Conservation (phyloP, 2,888 invertebrate genomes). For the Caenorhabditis sulstoni region DNA sequence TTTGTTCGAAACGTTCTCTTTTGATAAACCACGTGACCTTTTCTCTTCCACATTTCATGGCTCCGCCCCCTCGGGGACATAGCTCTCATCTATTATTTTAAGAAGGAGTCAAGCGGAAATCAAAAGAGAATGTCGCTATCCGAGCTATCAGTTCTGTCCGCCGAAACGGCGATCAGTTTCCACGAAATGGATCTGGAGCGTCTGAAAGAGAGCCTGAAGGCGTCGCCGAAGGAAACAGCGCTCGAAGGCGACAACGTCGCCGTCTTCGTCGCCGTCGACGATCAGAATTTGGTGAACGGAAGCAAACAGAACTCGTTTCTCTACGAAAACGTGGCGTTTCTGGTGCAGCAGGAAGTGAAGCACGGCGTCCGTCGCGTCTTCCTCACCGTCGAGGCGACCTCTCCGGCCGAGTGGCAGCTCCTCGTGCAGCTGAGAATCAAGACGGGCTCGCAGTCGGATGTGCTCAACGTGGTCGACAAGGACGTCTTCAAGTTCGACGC, state of each 20-base stretch:
- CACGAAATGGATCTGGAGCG: conserved; percentile 47
- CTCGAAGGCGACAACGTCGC: background rate
- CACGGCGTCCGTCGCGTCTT: conserved; percentile 25
- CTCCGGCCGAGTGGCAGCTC: conserved; percentile 58
- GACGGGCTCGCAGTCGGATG: conserved; percentile 40
- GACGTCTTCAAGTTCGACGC: conserved; percentile 60
- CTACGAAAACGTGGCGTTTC: conserved; percentile 48
- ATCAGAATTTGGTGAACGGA: conserved; percentile 40
- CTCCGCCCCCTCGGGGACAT: background rate
- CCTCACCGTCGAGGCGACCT: conserved; percentile 19
- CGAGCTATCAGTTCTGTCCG: conserved; percentile 54
- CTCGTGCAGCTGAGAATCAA: conserved; percentile 65
- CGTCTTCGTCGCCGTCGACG: conserved; percentile 59
- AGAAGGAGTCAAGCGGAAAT: conserved; percentile 18
- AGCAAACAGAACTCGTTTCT: conserved; percentile 17
- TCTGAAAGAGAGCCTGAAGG: conserved; percentile 20
- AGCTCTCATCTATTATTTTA: conserved; percentile 18
- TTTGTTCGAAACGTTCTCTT: conserved; percentile 28
- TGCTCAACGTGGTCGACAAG: conserved; percentile 60
- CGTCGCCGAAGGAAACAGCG: background rate
- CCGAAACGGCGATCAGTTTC: conserved; percentile 55
- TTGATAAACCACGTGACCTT: conserved; percentile 23
- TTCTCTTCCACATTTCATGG: background rate
- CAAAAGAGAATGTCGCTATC: conserved; percentile 53
- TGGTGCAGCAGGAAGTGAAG: conserved; percentile 22